Conservation (phyloP, 2,888 invertebrate species). For the Julus scanicus region DNA sequence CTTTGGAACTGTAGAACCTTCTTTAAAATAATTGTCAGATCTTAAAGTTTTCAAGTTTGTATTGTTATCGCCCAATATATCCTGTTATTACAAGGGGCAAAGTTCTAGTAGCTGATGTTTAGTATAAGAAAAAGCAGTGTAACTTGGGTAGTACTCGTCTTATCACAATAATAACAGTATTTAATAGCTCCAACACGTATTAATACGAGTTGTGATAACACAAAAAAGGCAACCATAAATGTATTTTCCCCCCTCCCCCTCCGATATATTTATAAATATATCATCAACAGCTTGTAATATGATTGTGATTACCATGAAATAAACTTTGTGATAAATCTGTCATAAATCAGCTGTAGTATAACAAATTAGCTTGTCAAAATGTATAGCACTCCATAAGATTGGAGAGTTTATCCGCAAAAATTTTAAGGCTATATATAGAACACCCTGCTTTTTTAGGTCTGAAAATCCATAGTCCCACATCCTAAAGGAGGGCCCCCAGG, state of each 20-base stretch:
- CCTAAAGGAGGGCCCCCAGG: too few species aligned
- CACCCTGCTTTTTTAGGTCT: too few species aligned
- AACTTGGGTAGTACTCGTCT: not conserved
- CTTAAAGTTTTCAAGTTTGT: not conserved
- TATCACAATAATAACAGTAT: not conserved
- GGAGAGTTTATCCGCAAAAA: too few species aligned
- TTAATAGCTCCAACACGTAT: not conserved
- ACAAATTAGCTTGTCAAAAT: too few species aligned
- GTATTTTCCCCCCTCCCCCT: too few species aligned
- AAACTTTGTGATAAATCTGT: too few species aligned
- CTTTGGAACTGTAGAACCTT: too few species aligned
- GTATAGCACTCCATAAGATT: too few species aligned
- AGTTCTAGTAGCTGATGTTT: not conserved
- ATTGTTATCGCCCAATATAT: not conserved
- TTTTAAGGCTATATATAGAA: too few species aligned
- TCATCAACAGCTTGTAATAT: not conserved
- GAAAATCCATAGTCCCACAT: too few species aligned
- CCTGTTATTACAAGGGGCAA: conserved; percentile 19
- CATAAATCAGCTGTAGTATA: not conserved
- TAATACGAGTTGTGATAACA: not conserved
- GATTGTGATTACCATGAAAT: too few species aligned
- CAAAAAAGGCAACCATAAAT: not conserved
- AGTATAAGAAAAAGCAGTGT: not conserved
- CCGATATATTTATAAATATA: not conserved
- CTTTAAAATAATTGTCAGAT: not conserved